Evolutionary conservation across 2,797 vertebrate genomes (phyloP).

Genomic region (Picus viridis): DNA sequence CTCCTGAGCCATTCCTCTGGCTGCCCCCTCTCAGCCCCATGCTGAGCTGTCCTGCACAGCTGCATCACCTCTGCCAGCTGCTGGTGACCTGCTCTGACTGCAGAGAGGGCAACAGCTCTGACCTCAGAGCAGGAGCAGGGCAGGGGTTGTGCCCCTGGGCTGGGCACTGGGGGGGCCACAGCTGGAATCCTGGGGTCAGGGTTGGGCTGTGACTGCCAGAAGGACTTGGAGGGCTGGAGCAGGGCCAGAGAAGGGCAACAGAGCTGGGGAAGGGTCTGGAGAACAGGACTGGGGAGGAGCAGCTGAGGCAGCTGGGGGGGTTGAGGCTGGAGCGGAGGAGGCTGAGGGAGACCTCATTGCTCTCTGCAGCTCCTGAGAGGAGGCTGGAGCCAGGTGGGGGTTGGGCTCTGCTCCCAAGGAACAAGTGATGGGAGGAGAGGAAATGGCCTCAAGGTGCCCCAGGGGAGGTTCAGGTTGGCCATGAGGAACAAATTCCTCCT

Average conservation of each 20-base stretch:
- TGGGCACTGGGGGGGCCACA: neutral
- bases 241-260: neutral
- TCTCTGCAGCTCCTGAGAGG: too few relatives aligned
- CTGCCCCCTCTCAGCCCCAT: neutral
- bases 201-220: neutral
- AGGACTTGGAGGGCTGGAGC: neutral
- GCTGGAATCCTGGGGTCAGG: neutral
- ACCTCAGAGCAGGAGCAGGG: neutral
- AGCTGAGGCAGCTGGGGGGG: too few relatives aligned
- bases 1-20: neutral
- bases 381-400: too few relatives aligned
- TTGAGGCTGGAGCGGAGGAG: too few relatives aligned
- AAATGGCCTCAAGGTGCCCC: too few relatives aligned
- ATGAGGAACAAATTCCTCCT: too few relatives aligned
- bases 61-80: neutral
- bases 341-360: too few relatives aligned
- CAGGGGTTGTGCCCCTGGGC: neutral
- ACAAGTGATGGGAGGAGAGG: too few relatives aligned
- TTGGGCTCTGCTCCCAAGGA: too few relatives aligned
- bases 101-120: neutral
- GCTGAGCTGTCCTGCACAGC: accelerated
- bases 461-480: too few relatives aligned
- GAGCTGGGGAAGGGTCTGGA: neutral
- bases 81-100: neutral
- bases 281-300: too few relatives aligned